A percentile compares a stretch with the other conserved stretches of the same genome.
These are phyloP conservation scores for Drosophila nigromelanica DNA, from an alignment of 1,140 invertebrate genomes.

Conservation along the genomic window DNA sequence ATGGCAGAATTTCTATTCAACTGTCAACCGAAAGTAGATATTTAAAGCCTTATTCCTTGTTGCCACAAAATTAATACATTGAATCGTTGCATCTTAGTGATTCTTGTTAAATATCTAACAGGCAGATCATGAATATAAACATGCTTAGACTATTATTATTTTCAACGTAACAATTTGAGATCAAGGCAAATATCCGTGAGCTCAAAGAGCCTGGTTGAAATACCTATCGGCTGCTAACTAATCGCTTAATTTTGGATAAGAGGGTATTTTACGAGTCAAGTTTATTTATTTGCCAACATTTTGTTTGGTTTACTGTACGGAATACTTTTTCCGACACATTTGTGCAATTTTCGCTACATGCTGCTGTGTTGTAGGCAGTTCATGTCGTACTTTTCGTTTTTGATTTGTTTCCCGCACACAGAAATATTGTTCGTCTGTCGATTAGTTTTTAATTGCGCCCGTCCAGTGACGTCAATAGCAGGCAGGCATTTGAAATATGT, in stretches of 20 bases:
- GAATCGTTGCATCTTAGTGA: too few species aligned
- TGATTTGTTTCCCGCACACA: conserved; percentile 43
- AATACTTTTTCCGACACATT: conserved; percentile 18
- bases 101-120: neutral
- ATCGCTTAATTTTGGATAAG: too few species aligned
- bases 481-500: conserved; percentile 23
- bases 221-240: too few species aligned
- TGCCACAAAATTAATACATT: neutral
- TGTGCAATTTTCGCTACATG: neutral
- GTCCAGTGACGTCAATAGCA: conserved; percentile 66
- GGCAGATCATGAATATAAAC: too few species aligned
- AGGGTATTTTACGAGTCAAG: neutral
- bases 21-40: too few species aligned
- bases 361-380: conserved; percentile 15
- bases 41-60: too few species aligned
- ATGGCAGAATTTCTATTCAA: too few species aligned
- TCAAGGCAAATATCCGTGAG: too few species aligned
- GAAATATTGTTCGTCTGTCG: conserved; percentile 47
- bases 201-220: too few species aligned
- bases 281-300: neutral
- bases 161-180: too few species aligned
- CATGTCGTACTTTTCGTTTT: conserved; percentile 41
- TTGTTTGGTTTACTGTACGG: conserved; percentile 8
- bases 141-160: too few species aligned
- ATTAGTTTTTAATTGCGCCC: conserved; percentile 76